Percentiles rank a stretch among this genome's conserved stretches.
Evolutionary conservation across 2,113 vertebrate species (phyloP).

Genomic region (Hemiprocne comata): DNA sequence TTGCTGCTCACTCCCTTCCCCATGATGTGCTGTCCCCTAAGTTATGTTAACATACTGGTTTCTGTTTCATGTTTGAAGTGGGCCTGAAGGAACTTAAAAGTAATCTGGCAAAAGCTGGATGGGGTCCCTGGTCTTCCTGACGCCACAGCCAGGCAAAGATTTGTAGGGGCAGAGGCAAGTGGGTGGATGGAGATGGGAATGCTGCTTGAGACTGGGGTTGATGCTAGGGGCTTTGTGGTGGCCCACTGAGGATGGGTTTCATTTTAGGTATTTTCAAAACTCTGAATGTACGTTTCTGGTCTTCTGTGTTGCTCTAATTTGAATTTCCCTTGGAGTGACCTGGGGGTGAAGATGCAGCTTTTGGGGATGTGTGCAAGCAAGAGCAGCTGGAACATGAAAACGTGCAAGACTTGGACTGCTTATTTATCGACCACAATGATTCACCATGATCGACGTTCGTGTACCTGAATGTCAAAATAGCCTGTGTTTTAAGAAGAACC

Average conservation of each 20-base stretch:
- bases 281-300: neutral
- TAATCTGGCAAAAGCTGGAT: neutral
- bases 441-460: neutral
- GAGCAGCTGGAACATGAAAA: neutral
- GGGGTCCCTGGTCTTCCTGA: neutral
- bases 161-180: neutral
- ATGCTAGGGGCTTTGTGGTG: neutral
- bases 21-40: neutral
- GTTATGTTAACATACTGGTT: neutral
- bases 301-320: neutral
- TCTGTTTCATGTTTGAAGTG: neutral
- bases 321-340: neutral
- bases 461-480: constrained; percentile 42
- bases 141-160: neutral
- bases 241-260: neutral
- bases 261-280: neutral
- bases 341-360: neutral
- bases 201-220: neutral
- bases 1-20: neutral
- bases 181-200: neutral
- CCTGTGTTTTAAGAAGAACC: constrained; percentile 31
- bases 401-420: neutral
- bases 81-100: neutral
- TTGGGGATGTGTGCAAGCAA: neutral
- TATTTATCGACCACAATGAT: constrained; percentile 2